Evolutionary conservation across 2,888 invertebrate genomes (phyloP).

Genomic region (Elaeidobius kamerunicus): DNA sequence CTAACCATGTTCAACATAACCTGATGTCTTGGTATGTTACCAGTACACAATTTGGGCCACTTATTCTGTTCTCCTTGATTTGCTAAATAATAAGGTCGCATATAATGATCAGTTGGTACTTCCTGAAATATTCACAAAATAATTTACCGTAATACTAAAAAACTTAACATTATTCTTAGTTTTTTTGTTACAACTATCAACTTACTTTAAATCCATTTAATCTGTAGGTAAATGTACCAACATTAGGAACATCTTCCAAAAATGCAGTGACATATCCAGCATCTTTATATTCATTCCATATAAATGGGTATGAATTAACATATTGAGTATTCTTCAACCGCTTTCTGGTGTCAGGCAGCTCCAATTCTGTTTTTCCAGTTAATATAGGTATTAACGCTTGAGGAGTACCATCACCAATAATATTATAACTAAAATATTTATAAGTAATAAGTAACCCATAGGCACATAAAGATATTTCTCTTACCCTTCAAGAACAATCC

Average conservation of each 20-base stretch:
- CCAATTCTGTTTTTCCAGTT: slow-evolving; percentile 81
- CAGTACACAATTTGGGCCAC: slow-evolving; percentile 63
- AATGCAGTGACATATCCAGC: slow-evolving; percentile 76
- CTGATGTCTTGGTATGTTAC: slow-evolving; percentile 67
- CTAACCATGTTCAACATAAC: slow-evolving; percentile 63
- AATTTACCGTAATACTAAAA: background rate
- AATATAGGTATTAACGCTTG: slow-evolving; percentile 85
- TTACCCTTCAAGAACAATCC: slow-evolving; percentile 67
- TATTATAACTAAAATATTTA: slow-evolving; percentile 62
- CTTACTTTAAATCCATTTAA: slow-evolving; percentile 73
- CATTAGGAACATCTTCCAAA: slow-evolving; percentile 79
- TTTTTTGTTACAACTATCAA: background rate
- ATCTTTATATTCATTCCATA: slow-evolving; percentile 75
- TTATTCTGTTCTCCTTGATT: slow-evolving; percentile 56
- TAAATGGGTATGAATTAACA: slow-evolving; percentile 78
- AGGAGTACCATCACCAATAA: slow-evolving; percentile 84
- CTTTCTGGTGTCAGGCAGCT: slow-evolving; percentile 81
- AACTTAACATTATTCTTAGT: background rate
- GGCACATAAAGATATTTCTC: slow-evolving; percentile 16
- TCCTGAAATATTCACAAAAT: no score
- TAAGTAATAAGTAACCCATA: no score
- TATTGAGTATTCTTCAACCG: slow-evolving; percentile 59
- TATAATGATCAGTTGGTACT: slow-evolving; percentile 88
- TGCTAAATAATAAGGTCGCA: slow-evolving; percentile 76
- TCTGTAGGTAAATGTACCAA: slow-evolving; percentile 88